These are phyloP conservation scores for Crocuta crocuta DNA, from an alignment of 2,113 vertebrate species.

Conservation along the genomic window DNA sequence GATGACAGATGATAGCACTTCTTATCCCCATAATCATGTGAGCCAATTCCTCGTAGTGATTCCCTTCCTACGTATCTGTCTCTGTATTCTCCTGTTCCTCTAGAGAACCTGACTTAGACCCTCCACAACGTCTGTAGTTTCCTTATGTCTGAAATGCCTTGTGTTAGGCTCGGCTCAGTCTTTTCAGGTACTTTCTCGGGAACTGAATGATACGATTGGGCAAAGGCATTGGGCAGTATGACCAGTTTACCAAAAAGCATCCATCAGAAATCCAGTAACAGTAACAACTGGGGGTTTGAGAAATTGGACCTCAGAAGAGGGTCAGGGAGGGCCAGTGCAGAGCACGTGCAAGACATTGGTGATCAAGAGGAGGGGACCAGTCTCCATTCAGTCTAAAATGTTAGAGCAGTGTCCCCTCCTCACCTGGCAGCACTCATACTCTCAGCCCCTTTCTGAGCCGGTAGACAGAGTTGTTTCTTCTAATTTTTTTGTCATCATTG, in stretches of 20 bases:
- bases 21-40: not conserved
- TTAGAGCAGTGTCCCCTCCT: not conserved
- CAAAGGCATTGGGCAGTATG: not conserved
- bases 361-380: rapidly evolving
- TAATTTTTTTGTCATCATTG: not conserved
- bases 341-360: not conserved
- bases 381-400: not conserved
- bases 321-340: not conserved
- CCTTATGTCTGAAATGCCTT: not conserved
- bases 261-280: not conserved
- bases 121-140: not conserved
- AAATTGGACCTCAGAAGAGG: not conserved
- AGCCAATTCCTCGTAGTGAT: not conserved
- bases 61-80: not conserved
- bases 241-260: not conserved
- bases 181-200: not conserved
- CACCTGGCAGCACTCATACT: not conserved
- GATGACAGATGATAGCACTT: not conserved
- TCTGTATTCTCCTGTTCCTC: not conserved
- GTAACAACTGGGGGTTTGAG: not conserved
- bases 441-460: not conserved
- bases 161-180: no score
- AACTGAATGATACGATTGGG: not conserved
- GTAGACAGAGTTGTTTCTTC: not conserved
- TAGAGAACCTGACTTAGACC: not conserved